Evolutionary conservation across 1,140 invertebrate genomes (phyloP).

Genomic region (Myzus persicae): DNA sequence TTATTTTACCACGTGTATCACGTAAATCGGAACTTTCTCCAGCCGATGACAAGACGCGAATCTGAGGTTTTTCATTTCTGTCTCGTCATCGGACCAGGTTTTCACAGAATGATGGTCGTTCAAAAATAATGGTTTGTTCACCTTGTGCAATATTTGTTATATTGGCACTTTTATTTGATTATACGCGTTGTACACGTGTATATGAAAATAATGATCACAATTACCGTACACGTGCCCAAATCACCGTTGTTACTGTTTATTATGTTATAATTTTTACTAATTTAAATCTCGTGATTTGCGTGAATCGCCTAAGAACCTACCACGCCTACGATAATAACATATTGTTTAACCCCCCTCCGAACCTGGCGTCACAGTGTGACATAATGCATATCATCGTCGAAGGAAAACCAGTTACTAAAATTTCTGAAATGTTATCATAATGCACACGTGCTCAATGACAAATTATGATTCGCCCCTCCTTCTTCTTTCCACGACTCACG

Average conservation of each 20-base stretch:
- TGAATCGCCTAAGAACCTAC: neutral
- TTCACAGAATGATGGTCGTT: neutral
- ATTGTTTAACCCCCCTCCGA: neutral
- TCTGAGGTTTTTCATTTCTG: neutral
- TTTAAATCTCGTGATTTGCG: neutral
- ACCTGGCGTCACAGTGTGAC: neutral
- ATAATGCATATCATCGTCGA: neutral
- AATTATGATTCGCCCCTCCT: neutral
- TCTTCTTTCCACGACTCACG: too few species aligned
- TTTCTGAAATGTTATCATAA: neutral
- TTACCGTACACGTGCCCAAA: neutral
- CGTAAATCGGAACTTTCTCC: neutral
- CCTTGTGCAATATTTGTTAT: neutral
- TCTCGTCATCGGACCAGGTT: neutral
- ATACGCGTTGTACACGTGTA: neutral
- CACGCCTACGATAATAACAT: neutral
- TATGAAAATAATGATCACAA: neutral
- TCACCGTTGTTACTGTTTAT: neutral
- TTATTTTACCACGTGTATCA: neutral
- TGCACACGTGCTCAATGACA: neutral
- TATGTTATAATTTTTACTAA: neutral
- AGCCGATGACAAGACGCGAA: neutral
- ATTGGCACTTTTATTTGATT: neutral
- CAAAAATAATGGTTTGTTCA: neutral
- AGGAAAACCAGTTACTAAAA: neutral